Evolutionary conservation across 2,888 invertebrate species (phyloP).

Genomic region (Norana najaformis): DNA sequence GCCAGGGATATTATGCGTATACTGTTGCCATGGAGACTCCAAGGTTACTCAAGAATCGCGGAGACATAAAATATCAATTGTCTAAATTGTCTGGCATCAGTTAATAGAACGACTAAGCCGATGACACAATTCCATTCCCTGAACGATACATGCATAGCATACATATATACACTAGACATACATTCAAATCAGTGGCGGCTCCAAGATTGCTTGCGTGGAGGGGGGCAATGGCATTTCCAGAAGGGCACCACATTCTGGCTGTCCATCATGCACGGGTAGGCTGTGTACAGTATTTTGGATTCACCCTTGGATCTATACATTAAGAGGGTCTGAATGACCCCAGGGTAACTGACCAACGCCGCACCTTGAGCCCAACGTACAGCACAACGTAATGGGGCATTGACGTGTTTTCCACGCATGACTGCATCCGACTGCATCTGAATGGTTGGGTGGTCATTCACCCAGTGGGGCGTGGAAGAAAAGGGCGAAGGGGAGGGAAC

Average conservation of each 20-base stretch:
- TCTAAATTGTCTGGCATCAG: background rate
- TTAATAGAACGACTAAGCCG: background rate
- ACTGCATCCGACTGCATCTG: background rate
- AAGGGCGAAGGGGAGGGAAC: background rate
- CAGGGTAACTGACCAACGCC: background rate
- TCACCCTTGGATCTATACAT: background rate
- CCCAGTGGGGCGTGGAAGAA: background rate
- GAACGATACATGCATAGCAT: background rate
- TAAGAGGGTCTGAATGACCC: background rate
- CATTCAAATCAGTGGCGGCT: too few relatives aligned
- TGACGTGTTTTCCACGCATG: background rate
- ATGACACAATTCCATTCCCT: background rate
- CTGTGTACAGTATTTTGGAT: too few relatives aligned
- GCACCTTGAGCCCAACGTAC: background rate
- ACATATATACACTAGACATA: background rate
- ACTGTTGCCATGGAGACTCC: background rate
- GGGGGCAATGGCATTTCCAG: too few relatives aligned
- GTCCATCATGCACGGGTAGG: too few relatives aligned
- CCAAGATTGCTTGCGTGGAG: too few relatives aligned
- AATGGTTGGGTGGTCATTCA: background rate
- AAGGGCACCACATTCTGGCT: too few relatives aligned
- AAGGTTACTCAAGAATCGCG: background rate
- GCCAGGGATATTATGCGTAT: background rate
- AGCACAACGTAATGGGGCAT: background rate
- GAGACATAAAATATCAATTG: background rate